Base-by-base conservation (phyloP, 1,140 invertebrate species). In the Helicoverpa armigera region DNA sequence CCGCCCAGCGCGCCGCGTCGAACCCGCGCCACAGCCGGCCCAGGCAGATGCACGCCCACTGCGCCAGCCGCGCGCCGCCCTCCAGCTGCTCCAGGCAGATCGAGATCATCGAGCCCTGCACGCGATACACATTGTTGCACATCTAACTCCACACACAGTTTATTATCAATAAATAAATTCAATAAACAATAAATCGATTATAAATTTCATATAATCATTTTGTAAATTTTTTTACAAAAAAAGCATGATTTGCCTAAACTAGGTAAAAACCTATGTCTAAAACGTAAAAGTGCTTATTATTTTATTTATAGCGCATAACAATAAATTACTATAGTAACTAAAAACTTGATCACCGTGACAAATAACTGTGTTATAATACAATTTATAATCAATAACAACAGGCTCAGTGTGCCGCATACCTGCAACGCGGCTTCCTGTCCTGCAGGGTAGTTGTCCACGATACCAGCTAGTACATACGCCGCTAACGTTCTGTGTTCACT, bases 1-100 rank as follows among this genome's bases (percentile, higher is more conserved):
- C 99, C 67, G 98, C 98, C 99, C 99, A 99, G 79, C 98, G 96
- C 23, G 99, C 99, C 89, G 97, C 97, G 88, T 99, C 98, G 92
- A 98, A 99, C 89, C 98, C 97, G 81, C 98, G 97, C 99, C 99
- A 99, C 43, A 99, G 96, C 89, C 98, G 96, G n/a, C 98, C 98
- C 67, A 99, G 96, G 90, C 98, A 98, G 65, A 99, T 97, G 80
- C 98, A 98, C 60, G 99, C 95, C 99, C 99, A 99, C 91, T 98
- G 97, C 48, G 98, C 95, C 18, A 99, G 94, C 67, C 97, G 94
- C 93, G 85, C 77, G 89, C 56, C 97, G 96, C 72, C 96, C 82
- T 95, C 65, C 77, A 98, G 92, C 94, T 98, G 97, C 91, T 99
- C 98, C 81, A 99, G 95, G 91, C 98, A 99, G 67, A 98, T 97